Evolutionary conservation across 2,113 vertebrate genomes (phyloP), one percentile per base, ranked within the genome.

Genomic region (Rhizomys pruinosus): DNA sequence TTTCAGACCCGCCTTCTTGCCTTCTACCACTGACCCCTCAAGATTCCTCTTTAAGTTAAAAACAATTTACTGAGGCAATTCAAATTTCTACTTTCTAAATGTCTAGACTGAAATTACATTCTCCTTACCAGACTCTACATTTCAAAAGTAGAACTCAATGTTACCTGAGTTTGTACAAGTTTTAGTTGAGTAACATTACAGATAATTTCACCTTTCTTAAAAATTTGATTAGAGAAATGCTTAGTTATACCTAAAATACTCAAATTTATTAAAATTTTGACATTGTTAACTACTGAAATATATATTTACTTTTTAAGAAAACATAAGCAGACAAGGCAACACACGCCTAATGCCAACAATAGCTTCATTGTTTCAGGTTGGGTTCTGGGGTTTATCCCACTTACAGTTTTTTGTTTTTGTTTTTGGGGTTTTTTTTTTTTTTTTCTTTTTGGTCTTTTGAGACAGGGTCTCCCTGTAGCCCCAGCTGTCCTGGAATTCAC

Each of bases 321-420:
- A 71, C 86, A 57, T 78, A 91, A 91, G 61, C 87, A 84, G 52
- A 89, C 76, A 96, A 93, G 66, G 27, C 29, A 71, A 69, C 39
- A 17, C 71, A 59, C 78, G 32, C 44, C n/a, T 77, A 76, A 88
- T 29, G 4, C 59, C 90, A 95, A 94, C 55, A 91, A 9, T 95
- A 42, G 84, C 95, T 95, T 76, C 57, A 39, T 80, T 95, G 0
- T 68, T 92, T 78, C 57, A 82, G 55, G 72, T 82, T 93, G 74
- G 95, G 90, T 95, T 59, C 63, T 87, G 55, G 27, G 87, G 68
- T 96, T 97, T 90, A 90, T 96, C 92, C 34, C 0, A 19, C 87
- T 92, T 97, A 93, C 87, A 87, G 91, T 90, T 92, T 79, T 44
- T n/a, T n/a, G n/a, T n/a, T n/a, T n/a, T n/a, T n/a, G n/a, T n/a